phyloP scores from a whole-genome alignment of 2,797 vertebrate species.

The Gymnothorax reevesii region DNA sequence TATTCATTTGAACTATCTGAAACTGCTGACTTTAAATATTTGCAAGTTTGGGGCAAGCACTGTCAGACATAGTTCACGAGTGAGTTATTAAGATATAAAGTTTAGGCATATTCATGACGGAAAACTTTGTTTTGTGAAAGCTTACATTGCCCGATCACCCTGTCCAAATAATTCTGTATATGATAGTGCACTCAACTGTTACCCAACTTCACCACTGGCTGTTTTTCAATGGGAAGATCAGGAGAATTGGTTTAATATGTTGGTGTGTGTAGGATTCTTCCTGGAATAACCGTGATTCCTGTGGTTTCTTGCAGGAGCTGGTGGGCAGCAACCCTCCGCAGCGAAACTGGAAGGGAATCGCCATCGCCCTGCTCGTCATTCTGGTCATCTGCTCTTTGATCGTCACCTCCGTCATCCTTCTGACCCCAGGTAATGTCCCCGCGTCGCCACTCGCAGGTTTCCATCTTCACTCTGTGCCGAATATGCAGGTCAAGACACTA shows the following conservation, averaged over 20 bases:
- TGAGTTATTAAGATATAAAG: constrained; percentile 24
- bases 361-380: constrained; percentile 96
- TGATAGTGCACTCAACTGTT: constrained; percentile 30
- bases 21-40: neutral
- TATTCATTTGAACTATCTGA: neutral
- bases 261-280: constrained; percentile 30
- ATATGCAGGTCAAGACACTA: no score
- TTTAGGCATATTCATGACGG: constrained; percentile 34
- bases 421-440: constrained; percentile 87
- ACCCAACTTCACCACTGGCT: neutral
- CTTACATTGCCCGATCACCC: constrained; percentile 15
- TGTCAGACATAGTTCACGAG: neutral
- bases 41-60: neutral
- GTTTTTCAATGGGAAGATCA: constrained; percentile 10
- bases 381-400: constrained; percentile 98
- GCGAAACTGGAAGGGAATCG: constrained; percentile 99
- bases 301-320: constrained; percentile 80
- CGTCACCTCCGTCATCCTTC: constrained; percentile 96
- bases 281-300: constrained; percentile 42
- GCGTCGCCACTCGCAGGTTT: neutral
- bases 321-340: constrained; percentile 97
- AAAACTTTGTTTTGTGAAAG: constrained; percentile 1
- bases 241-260: constrained; percentile 37
- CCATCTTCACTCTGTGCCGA: neutral
- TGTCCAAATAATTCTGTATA: constrained; percentile 27